Percentiles rank a stretch among this genome's conserved stretches.
Evolutionary conservation across 2,888 invertebrate species (phyloP).

Genomic region (Aethes cnicana): DNA sequence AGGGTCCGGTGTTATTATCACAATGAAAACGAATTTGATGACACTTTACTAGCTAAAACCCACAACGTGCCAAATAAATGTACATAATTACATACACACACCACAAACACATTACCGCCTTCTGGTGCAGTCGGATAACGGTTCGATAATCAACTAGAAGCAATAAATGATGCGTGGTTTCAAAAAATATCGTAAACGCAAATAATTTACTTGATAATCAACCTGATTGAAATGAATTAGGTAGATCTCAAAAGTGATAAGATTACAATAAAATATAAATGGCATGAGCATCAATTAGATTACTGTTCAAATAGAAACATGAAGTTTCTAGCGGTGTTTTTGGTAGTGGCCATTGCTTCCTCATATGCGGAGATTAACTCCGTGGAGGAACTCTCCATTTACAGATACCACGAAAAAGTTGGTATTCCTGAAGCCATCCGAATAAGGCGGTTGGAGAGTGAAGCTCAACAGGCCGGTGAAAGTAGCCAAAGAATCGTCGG

Average conservation of each 20-base stretch:
- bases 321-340: conserved; percentile 35
- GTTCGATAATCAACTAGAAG: no score
- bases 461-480: conserved; percentile 26
- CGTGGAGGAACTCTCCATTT: conserved; percentile 39
- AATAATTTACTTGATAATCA: no score
- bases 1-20: no score
- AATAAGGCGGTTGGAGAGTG: conserved; percentile 46
- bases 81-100: no score
- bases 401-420: conserved; percentile 48
- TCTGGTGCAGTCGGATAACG: no score
- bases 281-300: not conserved
- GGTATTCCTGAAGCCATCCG: conserved; percentile 52
- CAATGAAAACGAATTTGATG: no score
- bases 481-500: conserved; percentile 50
- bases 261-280: conserved; percentile 4
- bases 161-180: no score
- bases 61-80: no score
- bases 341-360: conserved; percentile 42
- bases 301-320: conserved; percentile 25
- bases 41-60: no score
- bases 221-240: not conserved
- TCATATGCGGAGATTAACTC: conserved; percentile 37
- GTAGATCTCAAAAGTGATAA: conserved; percentile 3
- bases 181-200: no score
- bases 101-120: no score